Evolutionary conservation across 2,113 vertebrate genomes (phyloP), one percentile per base, ranked within the genome.

Genomic region (Larimichthys polyactis): DNA sequence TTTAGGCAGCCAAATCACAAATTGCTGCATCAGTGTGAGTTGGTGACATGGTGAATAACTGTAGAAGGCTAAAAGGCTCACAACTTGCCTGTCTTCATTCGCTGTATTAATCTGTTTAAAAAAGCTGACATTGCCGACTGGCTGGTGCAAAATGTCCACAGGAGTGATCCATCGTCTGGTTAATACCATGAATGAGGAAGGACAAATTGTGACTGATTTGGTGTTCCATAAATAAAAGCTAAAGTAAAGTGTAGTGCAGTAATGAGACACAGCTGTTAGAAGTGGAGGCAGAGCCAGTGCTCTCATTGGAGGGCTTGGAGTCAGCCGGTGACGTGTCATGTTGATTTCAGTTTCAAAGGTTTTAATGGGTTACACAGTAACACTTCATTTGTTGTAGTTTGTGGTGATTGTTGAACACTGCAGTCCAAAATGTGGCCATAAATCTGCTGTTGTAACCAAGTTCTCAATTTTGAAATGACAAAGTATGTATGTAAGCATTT

Each of bases 71-170:
- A 70, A 70, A 75, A 71, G 55, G 63, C 55, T 73, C 40, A 36
- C n/a, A 69, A 48, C 29, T 80, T 43, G 52, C 43, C 78, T 17
- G 65, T 82, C 74, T 79, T 49, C 67, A 63, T 72, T 63, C 6
- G 29, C 78, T 29, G 43, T 66, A 60, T 84, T 82, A 87, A 87
- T 87, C 55, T 79, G 36, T 68, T 40, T 57, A 11, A 72, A 82
- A 82, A 79, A 81, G 66, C 46, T 67, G 60, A 54, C 66, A 11
- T 32, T 29, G 71, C 76, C 20, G 36, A 17, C 68, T 57, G 68
- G 54, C 67, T 57, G 43, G 43, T 15, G 19, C n/a, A 75, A 69
- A 71, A 52, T 55, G 46, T 55, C 65, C 66, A 67, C 7, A 59
- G 71, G 57, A 70, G 75, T 29, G 22, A 70, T 27, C 58, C 64